Conservation (phyloP, 2,888 invertebrate genomes). For the Strigamia maritima region DNA sequence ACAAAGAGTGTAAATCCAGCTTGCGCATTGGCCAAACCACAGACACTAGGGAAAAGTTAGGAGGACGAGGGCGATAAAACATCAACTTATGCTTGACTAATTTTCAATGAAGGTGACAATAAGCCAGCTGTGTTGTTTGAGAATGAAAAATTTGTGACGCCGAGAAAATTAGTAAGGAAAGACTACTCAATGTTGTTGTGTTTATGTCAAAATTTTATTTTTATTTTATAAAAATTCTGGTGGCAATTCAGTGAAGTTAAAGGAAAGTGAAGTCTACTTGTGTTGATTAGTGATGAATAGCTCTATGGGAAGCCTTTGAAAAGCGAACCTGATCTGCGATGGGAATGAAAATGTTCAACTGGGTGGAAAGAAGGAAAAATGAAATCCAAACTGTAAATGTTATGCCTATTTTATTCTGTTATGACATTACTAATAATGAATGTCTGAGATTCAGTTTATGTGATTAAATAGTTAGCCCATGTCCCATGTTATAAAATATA, state of each 20-base stretch:
- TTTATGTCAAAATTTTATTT: not conserved
- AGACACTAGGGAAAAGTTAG: constrained; percentile 12
- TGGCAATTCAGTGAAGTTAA: not conserved
- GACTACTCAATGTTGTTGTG: not conserved
- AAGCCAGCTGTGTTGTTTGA: constrained; percentile 4
- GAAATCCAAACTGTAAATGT: not conserved
- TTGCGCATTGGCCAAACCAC: not conserved
- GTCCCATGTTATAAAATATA: too few species aligned
- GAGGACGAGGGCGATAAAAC: constrained; percentile 4
- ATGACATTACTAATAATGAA: not conserved
- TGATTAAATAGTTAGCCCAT: too few species aligned
- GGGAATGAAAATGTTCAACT: not conserved
- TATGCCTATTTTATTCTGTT: not conserved
- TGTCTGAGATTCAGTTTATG: too few species aligned
- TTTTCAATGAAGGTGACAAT: not conserved
- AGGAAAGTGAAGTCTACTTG: not conserved
- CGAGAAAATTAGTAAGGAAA: not conserved
- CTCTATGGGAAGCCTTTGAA: not conserved
- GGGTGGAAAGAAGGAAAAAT: not conserved
- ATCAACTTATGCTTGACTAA: constrained; percentile 17
- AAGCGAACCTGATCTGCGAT: not conserved
- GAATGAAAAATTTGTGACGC: not conserved
- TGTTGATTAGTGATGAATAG: constrained; percentile 22
- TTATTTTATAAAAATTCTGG: not conserved
- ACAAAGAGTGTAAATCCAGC: not conserved